Evolutionary conservation across 30 jellyfish, hydroid and myxozoan genomes (phyloP), one percentile per base, ranked within the genome.

Genomic region (Cassiopea xamachana): DNA sequence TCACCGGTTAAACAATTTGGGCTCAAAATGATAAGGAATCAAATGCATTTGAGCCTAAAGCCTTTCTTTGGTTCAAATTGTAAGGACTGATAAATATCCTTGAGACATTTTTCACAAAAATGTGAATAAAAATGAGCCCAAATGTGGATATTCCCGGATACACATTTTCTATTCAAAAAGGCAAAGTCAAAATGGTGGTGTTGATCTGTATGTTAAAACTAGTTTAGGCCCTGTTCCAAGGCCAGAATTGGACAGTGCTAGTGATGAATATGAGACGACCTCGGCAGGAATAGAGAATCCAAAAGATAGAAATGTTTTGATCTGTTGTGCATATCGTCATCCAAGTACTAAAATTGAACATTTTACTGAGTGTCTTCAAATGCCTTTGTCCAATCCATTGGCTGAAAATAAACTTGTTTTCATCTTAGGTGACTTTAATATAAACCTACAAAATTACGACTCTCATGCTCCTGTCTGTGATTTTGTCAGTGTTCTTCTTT

Each of bases 401-500:
- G 69, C 14, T 59, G 69, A 7, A 59, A 59, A 59, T 14, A 59
- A 59, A 59, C 69, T 6, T 59, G 69, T 59, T 14, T 59, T 59
- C 14, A 7, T 59, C 69, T 6, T 59, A 59, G 39, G 39, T 27
- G 39, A 27, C 39, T 27, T 27, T 27, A 27, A 27, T 27, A 27
- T 27, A 27, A 27, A 27, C 39, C 39, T 27, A 27, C 39, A 27
- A 27, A 27, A 27, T 27, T 27, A 27, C 39, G 39, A 27, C 39
- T 27, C 39, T 27, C 39, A 7, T 14, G 69, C 69, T 14, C 8
- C 69, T 59, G 69, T 6, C 13, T 10, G 50, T 6, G 69, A 80
- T 9, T 80, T 49, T 80, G 89, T 80, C 8, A 80, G 89, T 80
- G 47, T 80, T 80, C 59, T 47, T 5, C 89, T 80, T 19, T 80